These are phyloP conservation scores for Malaclemys terrapin DNA, from an alignment of 2,113 vertebrate genomes.

Conservation along the genomic window DNA sequence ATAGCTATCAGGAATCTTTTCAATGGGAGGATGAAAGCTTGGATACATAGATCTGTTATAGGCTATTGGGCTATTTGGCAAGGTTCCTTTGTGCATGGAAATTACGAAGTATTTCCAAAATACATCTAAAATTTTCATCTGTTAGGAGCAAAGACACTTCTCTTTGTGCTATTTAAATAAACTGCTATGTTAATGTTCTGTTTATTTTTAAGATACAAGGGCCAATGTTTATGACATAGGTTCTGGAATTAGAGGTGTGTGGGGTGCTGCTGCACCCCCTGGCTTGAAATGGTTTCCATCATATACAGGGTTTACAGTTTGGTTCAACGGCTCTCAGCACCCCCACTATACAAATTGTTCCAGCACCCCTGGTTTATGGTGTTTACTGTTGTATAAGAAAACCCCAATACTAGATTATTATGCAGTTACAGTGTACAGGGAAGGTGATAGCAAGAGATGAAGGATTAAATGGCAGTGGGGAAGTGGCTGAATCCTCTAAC, in stretches of 20 bases:
- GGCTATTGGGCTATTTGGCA: not conserved
- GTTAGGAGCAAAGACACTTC: slow-evolving; percentile 2
- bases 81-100: not conserved
- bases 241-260: no score
- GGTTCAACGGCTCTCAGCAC: no score
- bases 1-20: slow-evolving; percentile 52
- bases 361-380: not conserved
- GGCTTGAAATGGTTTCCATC: no score
- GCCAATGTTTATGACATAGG: not conserved
- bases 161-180: not conserved
- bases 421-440: not conserved
- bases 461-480: not conserved
- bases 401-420: not conserved
- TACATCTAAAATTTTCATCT: slow-evolving; percentile 35
- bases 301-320: no score
- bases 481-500: not conserved
- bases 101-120: slow-evolving; percentile 21
- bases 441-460: slow-evolving; percentile 16
- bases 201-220: not conserved
- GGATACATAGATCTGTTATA: slow-evolving; percentile 35
- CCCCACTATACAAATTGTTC: no score
- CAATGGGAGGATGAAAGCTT: slow-evolving; percentile 62
- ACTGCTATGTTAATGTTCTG: not conserved
- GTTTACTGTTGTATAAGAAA: slow-evolving; percentile 22
- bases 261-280: no score